Evolutionary conservation across 1,140 invertebrate genomes (phyloP).

Genomic region (Proales similis): DNA sequence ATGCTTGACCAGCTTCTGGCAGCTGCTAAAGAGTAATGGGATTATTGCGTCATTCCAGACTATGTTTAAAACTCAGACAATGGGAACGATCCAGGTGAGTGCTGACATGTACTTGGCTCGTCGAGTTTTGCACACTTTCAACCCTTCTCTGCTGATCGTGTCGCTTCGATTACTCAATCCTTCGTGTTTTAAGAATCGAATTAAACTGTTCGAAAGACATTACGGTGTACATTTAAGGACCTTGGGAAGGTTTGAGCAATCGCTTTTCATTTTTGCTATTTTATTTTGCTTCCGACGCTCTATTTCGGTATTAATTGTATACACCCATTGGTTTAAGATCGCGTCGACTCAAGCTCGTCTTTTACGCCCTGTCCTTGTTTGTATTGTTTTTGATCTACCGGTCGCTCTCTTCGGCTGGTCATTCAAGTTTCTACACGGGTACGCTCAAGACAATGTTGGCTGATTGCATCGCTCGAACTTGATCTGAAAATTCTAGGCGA

Average conservation of each 20-base stretch:
- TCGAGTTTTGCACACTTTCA: too few species aligned
- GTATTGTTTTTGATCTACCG: background rate
- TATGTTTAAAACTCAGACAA: too few species aligned
- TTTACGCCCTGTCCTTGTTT: background rate
- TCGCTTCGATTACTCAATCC: too few species aligned
- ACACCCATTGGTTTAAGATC: conserved; percentile 12
- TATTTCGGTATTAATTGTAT: background rate
- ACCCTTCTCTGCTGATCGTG: too few species aligned
- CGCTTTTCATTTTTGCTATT: background rate
- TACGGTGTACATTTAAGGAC: conserved; percentile 37
- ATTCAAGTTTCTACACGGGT: conserved; percentile 5
- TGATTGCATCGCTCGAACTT: background rate
- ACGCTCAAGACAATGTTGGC: background rate
- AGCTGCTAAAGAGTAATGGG: too few species aligned
- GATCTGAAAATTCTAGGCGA: conserved; percentile 3
- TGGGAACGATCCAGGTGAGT: too few species aligned
- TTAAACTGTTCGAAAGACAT: conserved; percentile 34
- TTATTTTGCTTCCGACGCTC: background rate
- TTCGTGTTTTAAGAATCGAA: conserved; percentile 6
- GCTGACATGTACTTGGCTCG: too few species aligned
- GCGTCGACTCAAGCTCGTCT: conserved; percentile 2
- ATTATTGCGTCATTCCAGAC: too few species aligned
- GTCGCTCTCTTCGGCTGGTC: background rate
- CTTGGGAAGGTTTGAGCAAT: conserved; percentile 28
- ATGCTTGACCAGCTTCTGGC: too few species aligned